Base-by-base conservation (phyloP, 2,113 vertebrate species). In the Oxyruncus cristatus region DNA sequence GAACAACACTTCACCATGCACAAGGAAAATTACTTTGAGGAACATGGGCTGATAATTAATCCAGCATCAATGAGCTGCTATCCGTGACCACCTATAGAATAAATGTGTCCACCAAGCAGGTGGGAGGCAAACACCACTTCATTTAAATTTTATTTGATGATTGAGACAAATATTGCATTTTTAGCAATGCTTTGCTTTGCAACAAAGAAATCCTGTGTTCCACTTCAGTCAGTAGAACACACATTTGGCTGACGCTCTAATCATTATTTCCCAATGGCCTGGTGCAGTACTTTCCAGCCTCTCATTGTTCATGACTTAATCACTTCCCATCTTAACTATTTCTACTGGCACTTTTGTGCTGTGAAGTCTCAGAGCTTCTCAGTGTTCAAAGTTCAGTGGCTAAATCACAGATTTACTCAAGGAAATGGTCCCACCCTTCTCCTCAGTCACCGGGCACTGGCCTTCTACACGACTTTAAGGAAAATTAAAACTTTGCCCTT, bases 391-490 rank as follows among this genome's bases (percentile, higher is more conserved):
- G 92, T 96, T 93, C 93, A 96, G 39, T 53, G 27, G 33, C 44
- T 92, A 91, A 84, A 86, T 75, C 5, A 13, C 33, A 49, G 81
- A 53, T 42, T 80, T 92, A 80, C 24, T 95, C 33, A 88, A 90
- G 88, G 95, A 96, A 94, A 75, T 90, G 72, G 80, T 92, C 52
- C 88, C 75, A 33, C 82, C 95, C 90, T 95, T 86, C 82, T 94
- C 42, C 47, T 94, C 88, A 68, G 59, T 44, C 79, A 52, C 75
- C 68, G 50, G 37, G 17, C 26, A 21, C 32, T 86, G 82, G 42
- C 41, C 13, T 85, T 88, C 75, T 80, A 52, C 39, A n/a, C 30
- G 68, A 8, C 33, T 71, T 66, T 65, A 49, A 67, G 47, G 55
- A 76, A 59, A 67, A 47, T 80, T 88, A 55, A 71, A 1, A 65